Evolutionary conservation across 2,888 invertebrate genomes (phyloP).

Genomic region (Amiota minor): DNA sequence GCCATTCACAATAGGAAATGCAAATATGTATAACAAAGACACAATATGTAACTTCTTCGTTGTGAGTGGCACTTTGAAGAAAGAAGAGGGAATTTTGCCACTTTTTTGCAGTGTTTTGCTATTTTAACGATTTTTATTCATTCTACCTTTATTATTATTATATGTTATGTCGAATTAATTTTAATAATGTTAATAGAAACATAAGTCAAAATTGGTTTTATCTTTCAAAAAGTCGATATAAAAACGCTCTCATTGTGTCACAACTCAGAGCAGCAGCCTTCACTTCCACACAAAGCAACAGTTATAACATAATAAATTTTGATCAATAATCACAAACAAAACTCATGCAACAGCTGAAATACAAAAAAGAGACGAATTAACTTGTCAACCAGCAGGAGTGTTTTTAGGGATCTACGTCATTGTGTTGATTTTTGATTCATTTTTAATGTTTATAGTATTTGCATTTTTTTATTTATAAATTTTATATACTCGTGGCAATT

Average conservation of each 20-base stretch:
- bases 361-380: too few relatives aligned
- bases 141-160: neutral
- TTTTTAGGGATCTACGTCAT: conserved; percentile 64
- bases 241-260: neutral
- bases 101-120: neutral
- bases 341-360: conserved; percentile 56
- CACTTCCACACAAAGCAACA: neutral
- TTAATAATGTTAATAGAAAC: neutral
- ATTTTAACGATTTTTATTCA: neutral
- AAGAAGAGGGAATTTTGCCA: neutral
- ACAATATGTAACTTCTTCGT: neutral
- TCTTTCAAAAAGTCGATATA: neutral
- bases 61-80: neutral
- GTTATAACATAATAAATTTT: neutral
- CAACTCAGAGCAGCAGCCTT: neutral
- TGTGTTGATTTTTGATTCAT: conserved; percentile 64
- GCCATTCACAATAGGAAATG: neutral
- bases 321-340: conserved; percentile 4
- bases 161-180: neutral
- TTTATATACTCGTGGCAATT: conserved; percentile 70
- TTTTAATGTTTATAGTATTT: conserved; percentile 72
- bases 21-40: neutral
- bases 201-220: neutral
- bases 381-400: conserved; percentile 56
- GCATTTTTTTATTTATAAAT: conserved; percentile 66